A percentile compares a stretch with the other conserved stretches of the same genome.
phyloP scores from a whole-genome alignment of 1,140 invertebrate species.

The Nixonia krombeini region DNA sequence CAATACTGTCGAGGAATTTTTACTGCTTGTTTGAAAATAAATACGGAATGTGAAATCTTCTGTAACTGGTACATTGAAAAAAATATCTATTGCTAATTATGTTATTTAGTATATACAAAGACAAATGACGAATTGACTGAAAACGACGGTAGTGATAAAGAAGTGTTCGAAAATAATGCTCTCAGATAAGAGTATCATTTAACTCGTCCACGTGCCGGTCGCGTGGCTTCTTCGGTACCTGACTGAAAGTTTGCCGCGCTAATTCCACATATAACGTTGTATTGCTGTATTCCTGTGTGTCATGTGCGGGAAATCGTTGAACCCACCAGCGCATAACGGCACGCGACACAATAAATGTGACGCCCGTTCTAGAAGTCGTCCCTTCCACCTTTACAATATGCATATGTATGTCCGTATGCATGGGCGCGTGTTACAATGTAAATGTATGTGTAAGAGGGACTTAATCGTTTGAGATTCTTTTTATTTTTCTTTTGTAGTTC shows the following conservation, averaged over 20 bases:
- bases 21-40: slow-evolving; percentile 28
- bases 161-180: slow-evolving; percentile 28
- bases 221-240: slow-evolving; percentile 55
- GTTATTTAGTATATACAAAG: too few relatives aligned
- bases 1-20: too few relatives aligned
- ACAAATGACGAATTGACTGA: too few relatives aligned
- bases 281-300: slow-evolving; percentile 59
- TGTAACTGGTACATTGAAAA: too few relatives aligned
- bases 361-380: slow-evolving; percentile 17
- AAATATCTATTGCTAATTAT: too few relatives aligned
- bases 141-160: too few relatives aligned
- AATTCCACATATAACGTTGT: slow-evolving; percentile 51
- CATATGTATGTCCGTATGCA: neutral
- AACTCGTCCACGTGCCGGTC: slow-evolving; percentile 59
- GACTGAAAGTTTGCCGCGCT: slow-evolving; percentile 37
- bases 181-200: slow-evolving; percentile 23
- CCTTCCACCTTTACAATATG: slow-evolving; percentile 12
- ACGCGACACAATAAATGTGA: slow-evolving; percentile 56
- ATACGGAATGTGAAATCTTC: too few relatives aligned
- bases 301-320: slow-evolving; percentile 66
- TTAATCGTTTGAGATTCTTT: too few relatives aligned
- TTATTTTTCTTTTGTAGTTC: too few relatives aligned
- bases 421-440: neutral
- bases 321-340: slow-evolving; percentile 62
- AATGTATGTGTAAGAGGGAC: too few relatives aligned